Evolutionary conservation across 2,797 vertebrate genomes (phyloP), one percentile per base, ranked within the genome.

Genomic region (Sebastes nivosus): DNA sequence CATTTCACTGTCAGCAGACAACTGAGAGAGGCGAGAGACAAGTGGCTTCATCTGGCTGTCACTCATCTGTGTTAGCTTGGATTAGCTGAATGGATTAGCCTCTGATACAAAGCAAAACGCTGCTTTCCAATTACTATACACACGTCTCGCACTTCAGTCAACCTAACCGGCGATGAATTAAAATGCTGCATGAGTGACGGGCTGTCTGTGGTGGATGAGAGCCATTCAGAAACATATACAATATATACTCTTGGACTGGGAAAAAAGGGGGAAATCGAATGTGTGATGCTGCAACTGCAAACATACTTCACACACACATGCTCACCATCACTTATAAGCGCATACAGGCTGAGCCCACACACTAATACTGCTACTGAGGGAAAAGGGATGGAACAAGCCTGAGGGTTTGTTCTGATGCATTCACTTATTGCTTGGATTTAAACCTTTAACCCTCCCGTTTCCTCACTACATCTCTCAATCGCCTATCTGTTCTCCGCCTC

Each of bases 31-130:
- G 22, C 6, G 8, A 57, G 64, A 83, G 82, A 85, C 67, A 66
- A 81, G 77, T 12, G 27, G 80, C 88, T 81, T 89, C 77, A 85
- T 91, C 69, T 75, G 70, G 29, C 88, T 92, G 89, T 90, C 89
- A 75, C 30, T 92, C 90, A 86, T 82, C 76, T 72, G 64, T 59
- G 72, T 88, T 79, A 83, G 72, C 76, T 36, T 38, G 83, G 82
- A 89, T 91, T 89, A 85, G 59, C 69, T 52, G 69, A 87, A 81
- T 60, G 78, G 81, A 89, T 93, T 89, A 89, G 79, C 75, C 50
- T 75, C 71, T n/a, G 72, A 86, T 85, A 91, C 84, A 86, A 87
- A 90, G 83, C 75, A 85, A 88, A 91, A 79, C 30, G 2, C 61
- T 32, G 25, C 64, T 86, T 82, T 87, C 80, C 80, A 86, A 90